Base-by-base conservation (phyloP, 2,797 vertebrate genomes). In the Cynodonichthys magdalenae region DNA sequence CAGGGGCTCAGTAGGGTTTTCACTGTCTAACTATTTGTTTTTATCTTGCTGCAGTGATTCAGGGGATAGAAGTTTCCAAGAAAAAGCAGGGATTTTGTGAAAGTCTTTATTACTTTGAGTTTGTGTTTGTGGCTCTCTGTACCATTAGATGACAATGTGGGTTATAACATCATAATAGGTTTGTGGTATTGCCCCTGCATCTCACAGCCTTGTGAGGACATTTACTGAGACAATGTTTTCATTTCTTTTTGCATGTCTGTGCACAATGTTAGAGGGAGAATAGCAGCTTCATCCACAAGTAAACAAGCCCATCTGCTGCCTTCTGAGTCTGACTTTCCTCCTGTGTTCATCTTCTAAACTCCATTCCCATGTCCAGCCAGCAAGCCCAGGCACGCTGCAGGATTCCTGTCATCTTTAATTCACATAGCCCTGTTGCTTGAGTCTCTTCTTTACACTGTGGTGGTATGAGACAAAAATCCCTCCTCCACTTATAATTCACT, bases 321-420 rank as follows among this genome's bases (percentile, higher is more conserved):
- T 63, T 77, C 58, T 74, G 34, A 44, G 51, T 39, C 47, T 49
- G 49, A 18, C 63, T 51, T 3, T 36, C 47, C 44, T 69, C 17
- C 6, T 28, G 20, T 24, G 31, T 56, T 69, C 18, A 15, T 34
- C 50, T 8, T 2, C 63, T 63, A 63, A 76, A 53, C 69, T 74
- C 49, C 51, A 19, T 54, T 57, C 2, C 6, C 53, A 18, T 1
- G 53, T 72, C 69, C 59, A 1, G 18, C 57, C 15, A 28, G 71
- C 31, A 42, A 18, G 65, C 47, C 49, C 65, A 42, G 67, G 47
- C 67, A 53, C 56, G 56, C 62, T 19, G 59, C 72, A 48, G 76
- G 63, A 60, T 53, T 71, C 59, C 66, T 72, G 61, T 83, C 81
- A 83, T 84, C 75, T 86, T 83, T 79, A 80, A 85, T 86, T 84